A percentile compares a stretch with the other conserved stretches of the same genome.
Evolutionary conservation across 1,140 invertebrate genomes (phyloP).

Genomic region (Tribolium madens): DNA sequence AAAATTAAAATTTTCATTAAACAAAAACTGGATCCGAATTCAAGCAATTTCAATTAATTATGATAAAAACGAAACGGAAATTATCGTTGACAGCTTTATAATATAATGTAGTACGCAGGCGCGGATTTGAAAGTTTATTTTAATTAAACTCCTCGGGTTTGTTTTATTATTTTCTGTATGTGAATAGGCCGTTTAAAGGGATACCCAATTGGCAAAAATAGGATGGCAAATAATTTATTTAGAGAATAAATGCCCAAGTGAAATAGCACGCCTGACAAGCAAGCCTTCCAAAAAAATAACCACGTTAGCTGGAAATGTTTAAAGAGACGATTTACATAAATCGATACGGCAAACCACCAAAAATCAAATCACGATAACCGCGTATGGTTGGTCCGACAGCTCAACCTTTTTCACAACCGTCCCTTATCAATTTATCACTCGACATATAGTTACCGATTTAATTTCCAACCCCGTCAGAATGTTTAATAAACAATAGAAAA

Average conservation of each 20-base stretch:
- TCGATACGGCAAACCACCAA: constrained; percentile 43
- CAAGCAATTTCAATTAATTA: constrained; percentile 26
- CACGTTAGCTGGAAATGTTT: constrained; percentile 27
- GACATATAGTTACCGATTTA: neutral
- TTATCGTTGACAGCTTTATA: constrained; percentile 3
- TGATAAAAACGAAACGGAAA: constrained; percentile 24
- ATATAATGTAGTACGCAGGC: neutral
- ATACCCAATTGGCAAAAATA: neutral
- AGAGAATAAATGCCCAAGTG: too few species aligned
- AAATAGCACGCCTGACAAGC: neutral
- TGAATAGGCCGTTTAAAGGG: neutral
- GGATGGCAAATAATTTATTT: constrained; percentile 28
- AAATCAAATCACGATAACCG: constrained; percentile 44
- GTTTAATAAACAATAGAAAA: neutral
- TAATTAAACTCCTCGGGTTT: neutral
- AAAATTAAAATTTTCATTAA: constrained; percentile 20
- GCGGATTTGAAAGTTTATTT: constrained; percentile 13
- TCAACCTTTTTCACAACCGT: constrained; percentile 3
- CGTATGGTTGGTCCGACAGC: neutral
- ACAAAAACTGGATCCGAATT: constrained; percentile 6
- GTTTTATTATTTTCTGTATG: neutral
- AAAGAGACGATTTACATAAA: constrained; percentile 48
- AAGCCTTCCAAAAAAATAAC: constrained; percentile 12
- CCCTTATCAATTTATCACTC: neutral
- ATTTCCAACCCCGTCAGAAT: neutral